Percentiles rank a stretch among this genome's conserved stretches.
Conservation (phyloP, 2,888 invertebrate genomes). For the Philaethria dido region DNA sequence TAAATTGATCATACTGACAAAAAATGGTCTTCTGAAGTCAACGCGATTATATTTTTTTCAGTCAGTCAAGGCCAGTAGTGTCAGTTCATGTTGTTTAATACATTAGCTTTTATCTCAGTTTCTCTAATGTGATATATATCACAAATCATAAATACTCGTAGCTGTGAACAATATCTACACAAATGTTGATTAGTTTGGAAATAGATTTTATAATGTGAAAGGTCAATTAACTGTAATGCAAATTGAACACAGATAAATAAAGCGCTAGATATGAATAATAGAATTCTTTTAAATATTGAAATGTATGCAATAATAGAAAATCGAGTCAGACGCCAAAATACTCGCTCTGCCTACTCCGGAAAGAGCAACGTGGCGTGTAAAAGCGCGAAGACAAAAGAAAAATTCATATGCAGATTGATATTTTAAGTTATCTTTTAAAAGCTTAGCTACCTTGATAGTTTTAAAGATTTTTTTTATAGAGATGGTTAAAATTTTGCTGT, state of each 20-base stretch:
- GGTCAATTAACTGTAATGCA: not conserved
- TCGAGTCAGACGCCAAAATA: not conserved
- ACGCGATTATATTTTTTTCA: too few relatives aligned
- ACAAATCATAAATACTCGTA: not conserved
- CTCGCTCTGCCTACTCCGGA: not conserved
- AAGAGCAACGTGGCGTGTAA: not conserved
- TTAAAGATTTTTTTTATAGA: not conserved
- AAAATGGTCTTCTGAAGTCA: too few relatives aligned
- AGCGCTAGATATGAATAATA: not conserved
- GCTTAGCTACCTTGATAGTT: not conserved
- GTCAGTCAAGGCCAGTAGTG: too few relatives aligned
- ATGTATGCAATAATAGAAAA: constrained; percentile 2
- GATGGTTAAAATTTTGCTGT: not conserved
- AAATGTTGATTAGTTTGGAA: not conserved
- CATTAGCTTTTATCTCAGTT: not conserved
- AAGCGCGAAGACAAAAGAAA: not conserved
- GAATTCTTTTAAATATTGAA: not conserved
- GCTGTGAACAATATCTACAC: not conserved
- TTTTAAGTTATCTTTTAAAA: not conserved
- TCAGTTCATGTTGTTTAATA: too few relatives aligned
- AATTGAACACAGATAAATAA: not conserved
- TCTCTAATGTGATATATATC: constrained; percentile 2
- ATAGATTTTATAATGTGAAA: not conserved
- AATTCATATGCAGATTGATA: not conserved
- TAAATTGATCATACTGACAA: too few relatives aligned